Evolutionary conservation across 2,888 invertebrate genomes (phyloP).

Genomic region (Dasysyrphus tricinctus): DNA sequence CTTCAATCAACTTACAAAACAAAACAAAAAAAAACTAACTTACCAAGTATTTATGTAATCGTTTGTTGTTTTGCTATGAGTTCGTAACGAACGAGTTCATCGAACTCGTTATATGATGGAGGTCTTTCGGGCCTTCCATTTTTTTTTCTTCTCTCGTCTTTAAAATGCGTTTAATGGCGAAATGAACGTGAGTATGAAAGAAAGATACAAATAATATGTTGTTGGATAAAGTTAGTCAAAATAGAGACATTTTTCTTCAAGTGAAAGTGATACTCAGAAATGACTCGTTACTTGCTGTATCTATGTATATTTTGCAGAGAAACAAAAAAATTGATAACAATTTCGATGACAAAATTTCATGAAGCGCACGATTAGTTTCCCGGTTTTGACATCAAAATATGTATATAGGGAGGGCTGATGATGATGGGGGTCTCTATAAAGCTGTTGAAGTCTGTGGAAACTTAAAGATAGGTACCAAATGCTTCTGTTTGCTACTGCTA

Average conservation of each 20-base stretch:
- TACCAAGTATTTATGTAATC: slow-evolving; percentile 51
- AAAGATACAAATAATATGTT: background rate
- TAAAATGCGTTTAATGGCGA: slow-evolving; percentile 29
- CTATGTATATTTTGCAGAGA: slow-evolving; percentile 13
- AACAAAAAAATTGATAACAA: slow-evolving; percentile 59
- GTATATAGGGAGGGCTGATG: background rate
- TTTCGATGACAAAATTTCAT: slow-evolving; percentile 60
- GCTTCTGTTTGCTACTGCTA: slow-evolving; percentile 16
- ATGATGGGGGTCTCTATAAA: background rate
- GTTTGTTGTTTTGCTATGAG: slow-evolving; percentile 48
- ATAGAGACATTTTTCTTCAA: slow-evolving; percentile 24
- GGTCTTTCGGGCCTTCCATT: slow-evolving; percentile 36
- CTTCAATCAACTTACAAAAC: slow-evolving; percentile 16
- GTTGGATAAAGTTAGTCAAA: slow-evolving; percentile 10
- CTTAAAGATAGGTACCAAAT: slow-evolving; percentile 1
- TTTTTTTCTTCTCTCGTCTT: slow-evolving; percentile 15
- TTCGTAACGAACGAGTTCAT: slow-evolving; percentile 53
- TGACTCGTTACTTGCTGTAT: slow-evolving; percentile 35
- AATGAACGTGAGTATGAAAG: slow-evolving; percentile 25
- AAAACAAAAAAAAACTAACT: slow-evolving; percentile 2
- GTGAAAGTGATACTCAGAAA: slow-evolving; percentile 72
- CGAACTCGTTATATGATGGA: slow-evolving; percentile 67
- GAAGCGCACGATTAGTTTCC: slow-evolving; percentile 44
- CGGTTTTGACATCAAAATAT: slow-evolving; percentile 41
- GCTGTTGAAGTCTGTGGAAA: background rate